phyloP scores from a whole-genome alignment of 2,797 vertebrate species.

The Semotilus atromaculatus region DNA sequence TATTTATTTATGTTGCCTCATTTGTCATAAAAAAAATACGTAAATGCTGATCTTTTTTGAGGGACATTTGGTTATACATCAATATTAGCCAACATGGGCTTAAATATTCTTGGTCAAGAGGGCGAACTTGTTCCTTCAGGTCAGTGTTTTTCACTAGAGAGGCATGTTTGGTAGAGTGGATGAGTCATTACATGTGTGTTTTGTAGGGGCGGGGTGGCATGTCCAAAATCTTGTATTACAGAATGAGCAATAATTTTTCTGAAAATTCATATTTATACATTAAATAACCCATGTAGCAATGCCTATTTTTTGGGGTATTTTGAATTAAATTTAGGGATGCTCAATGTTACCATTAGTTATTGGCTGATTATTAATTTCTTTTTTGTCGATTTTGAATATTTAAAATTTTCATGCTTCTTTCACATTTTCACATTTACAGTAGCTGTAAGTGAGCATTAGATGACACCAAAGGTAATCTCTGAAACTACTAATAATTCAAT shows the following conservation, averaged over 20 bases:
- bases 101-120: conserved; percentile 19
- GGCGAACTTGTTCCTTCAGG: conserved; percentile 22
- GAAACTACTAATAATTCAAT: neutral
- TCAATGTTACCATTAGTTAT: neutral
- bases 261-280: neutral
- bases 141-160: conserved; percentile 23
- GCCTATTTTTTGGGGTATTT: neutral
- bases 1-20: conserved; percentile 8
- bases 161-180: conserved; percentile 16
- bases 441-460: no score
- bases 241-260: neutral
- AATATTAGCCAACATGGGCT: neutral
- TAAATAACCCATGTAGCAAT: neutral
- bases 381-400: neutral
- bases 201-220: neutral
- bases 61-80: conserved; percentile 25
- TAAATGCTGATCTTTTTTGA: neutral
- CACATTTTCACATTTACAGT: neutral
- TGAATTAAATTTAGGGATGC: neutral
- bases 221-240: conserved; percentile 32
- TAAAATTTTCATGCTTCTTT: neutral
- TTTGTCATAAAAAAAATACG: neutral
- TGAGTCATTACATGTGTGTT: neutral
- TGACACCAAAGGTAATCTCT: no score
- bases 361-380: neutral